These are phyloP conservation scores for Drosophila orena DNA, from an alignment of 1,140 invertebrate species.

Conservation along the genomic window DNA sequence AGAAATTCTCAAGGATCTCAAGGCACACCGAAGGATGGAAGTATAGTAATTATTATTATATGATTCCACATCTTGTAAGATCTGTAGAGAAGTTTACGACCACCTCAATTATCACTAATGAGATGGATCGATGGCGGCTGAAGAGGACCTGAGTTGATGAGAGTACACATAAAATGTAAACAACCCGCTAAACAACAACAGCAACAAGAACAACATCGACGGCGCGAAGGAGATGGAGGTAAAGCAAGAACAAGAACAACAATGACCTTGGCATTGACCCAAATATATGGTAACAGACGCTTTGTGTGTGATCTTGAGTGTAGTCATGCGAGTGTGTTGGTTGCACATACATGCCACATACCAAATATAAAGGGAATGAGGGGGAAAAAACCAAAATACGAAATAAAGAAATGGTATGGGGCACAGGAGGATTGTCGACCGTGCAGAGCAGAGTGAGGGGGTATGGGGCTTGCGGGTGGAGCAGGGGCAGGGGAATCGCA, in stretches of 20 bases:
- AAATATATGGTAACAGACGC: slow-evolving; percentile 69
- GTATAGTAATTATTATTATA: too few relatives aligned
- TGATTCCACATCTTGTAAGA: too few relatives aligned
- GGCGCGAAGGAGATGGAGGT: slow-evolving; percentile 46
- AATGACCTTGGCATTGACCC: slow-evolving; percentile 80
- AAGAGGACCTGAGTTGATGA: slow-evolving; percentile 4
- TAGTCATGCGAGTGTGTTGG: slow-evolving; percentile 58
- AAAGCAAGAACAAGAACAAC: slow-evolving; percentile 63
- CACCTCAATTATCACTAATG: background rate
- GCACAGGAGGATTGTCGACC: slow-evolving; percentile 51
- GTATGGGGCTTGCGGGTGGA: background rate
- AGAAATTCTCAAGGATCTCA: too few relatives aligned
- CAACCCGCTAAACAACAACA: slow-evolving; percentile 35
- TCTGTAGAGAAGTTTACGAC: background rate
- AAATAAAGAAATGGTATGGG: slow-evolving; percentile 60
- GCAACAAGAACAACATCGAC: slow-evolving; percentile 14
- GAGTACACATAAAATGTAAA: slow-evolving; percentile 52
- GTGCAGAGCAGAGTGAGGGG: background rate
- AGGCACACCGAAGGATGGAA: too few relatives aligned
- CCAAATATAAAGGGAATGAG: slow-evolving; percentile 67
- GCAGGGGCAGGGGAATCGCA: background rate
- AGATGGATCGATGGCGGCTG: background rate
- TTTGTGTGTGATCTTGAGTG: slow-evolving; percentile 74
- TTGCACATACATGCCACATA: slow-evolving; percentile 41
- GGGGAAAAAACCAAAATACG: slow-evolving; percentile 46